Base-by-base conservation (phyloP, 2,888 invertebrate genomes). In the Vesta saturnalis region DNA sequence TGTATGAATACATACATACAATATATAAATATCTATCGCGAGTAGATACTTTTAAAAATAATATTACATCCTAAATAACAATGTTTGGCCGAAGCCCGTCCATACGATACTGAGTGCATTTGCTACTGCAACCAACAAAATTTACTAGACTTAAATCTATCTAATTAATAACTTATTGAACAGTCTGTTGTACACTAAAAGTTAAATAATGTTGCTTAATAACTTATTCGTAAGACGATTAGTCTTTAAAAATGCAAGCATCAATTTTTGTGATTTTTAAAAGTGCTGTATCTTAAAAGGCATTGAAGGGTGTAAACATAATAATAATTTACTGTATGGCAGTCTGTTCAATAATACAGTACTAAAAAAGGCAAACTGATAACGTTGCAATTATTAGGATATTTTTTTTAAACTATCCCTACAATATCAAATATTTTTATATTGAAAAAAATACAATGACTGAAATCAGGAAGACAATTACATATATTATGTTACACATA, bases 1-100 rank as follows among this genome's bases (percentile, higher is more conserved):
- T 76, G 76, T 78, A 78, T 77, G 76, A 77, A 77, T 77, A 77
- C 73, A 78, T 79, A 79, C 78, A 77, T 77, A 77, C 73, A 76
- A 76, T 76, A 79, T 80, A 79, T 79, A 79, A 80, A 81, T 80
- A 79, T 79, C 79, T 79, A 80, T 80, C 78, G 79, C 80, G 79
- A 81, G 77, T 80, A 78, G 77, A 78, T 80, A 80, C 77, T 78
- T 79, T 81, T 77, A 80, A 82, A 80, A 81, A 81, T 82, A 81
- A 82, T 79, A 73, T 76, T 80, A 78, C 79, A 80, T 78, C 77
- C 81, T 82, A 82, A 81, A 75, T 80, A 82, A 82, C 80, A 82
- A 81, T 80, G n/a, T 77, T 79, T 75, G 77, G 77, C 77, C 77
- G 69, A 72, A 70, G 75, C 72, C 76, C 75, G 73, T 71, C 72